Evolutionary conservation across 2,113 vertebrate genomes (phyloP).

Genomic region (Perca flavescens): DNA sequence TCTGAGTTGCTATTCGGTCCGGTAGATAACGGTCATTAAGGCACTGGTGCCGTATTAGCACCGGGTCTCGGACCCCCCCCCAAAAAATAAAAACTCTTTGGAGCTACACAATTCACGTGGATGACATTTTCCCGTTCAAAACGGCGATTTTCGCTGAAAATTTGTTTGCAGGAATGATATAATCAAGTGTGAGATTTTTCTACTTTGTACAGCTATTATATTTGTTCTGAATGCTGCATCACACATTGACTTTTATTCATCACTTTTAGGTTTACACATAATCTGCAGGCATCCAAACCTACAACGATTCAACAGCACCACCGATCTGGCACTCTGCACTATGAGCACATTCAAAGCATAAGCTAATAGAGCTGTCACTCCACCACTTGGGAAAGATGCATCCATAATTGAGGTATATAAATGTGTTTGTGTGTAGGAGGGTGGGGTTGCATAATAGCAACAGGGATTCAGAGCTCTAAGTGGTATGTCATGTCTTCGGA

Average conservation of each 20-base stretch:
- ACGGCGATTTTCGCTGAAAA: too few species aligned
- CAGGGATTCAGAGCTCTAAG: slow-evolving; percentile 62
- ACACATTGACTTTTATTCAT: background rate
- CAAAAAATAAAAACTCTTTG: too few species aligned
- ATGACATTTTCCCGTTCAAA: too few species aligned
- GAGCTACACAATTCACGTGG: too few species aligned
- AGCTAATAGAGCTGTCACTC: slow-evolving; percentile 60
- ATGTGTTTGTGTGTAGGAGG: slow-evolving; percentile 71
- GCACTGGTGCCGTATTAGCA: too few species aligned
- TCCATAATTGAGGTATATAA: slow-evolving; percentile 74
- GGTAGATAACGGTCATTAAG: too few species aligned
- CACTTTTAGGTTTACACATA: background rate
- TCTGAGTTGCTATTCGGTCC: too few species aligned
- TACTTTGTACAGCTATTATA: too few species aligned
- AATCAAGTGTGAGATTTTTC: background rate
- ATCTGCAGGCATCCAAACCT: slow-evolving; percentile 1
- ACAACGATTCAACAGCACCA: slow-evolving; percentile 1
- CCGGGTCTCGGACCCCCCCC: too few species aligned
- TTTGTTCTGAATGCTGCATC: background rate
- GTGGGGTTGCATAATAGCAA: slow-evolving; percentile 61
- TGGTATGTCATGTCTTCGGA: slow-evolving; percentile 67
- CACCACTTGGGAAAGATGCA: slow-evolving; percentile 64
- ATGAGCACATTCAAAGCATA: slow-evolving; percentile 35
- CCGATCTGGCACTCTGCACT: slow-evolving; percentile 5
- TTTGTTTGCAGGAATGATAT: too few species aligned